A percentile compares a stretch with the other conserved stretches of the same genome.
phyloP scores from a whole-genome alignment of 2,888 invertebrate species.

The Ormia ochracea region DNA sequence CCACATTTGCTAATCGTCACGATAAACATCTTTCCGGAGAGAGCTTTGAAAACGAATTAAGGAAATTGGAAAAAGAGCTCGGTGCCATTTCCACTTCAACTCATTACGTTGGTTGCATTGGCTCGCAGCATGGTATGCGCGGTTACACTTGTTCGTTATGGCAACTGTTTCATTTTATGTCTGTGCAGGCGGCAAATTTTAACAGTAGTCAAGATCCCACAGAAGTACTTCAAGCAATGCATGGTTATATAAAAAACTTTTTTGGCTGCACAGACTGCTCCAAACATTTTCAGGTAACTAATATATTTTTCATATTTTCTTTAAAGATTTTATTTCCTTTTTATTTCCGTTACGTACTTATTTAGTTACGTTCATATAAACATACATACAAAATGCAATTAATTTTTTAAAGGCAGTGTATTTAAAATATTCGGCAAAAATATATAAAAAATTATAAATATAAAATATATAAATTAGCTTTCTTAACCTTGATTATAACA shows the following conservation, averaged over 20 bases:
- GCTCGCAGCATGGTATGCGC: conserved; percentile 84
- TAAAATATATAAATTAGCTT: not conserved
- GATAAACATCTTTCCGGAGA: conserved; percentile 80
- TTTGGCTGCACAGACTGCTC: conserved; percentile 96
- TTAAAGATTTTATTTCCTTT: not conserved
- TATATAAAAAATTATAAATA: no score
- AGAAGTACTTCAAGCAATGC: conserved; percentile 87
- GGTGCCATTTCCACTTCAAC: conserved; percentile 77
- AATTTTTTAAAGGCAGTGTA: not conserved
- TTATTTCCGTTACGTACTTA: not conserved
- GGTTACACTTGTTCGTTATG: conserved; percentile 97
- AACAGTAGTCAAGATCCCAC: conserved; percentile 79
- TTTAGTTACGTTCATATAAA: not conserved
- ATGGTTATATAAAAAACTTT: conserved; percentile 92
- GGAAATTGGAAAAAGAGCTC: conserved; percentile 79
- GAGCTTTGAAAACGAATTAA: conserved; percentile 79
- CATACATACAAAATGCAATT: not conserved
- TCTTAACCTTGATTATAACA: conserved; percentile 2
- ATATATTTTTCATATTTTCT: not conserved
- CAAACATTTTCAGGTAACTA: conserved; percentile 86
- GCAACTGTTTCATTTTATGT: conserved; percentile 94
- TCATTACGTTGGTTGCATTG: conserved; percentile 88
- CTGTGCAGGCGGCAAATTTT: conserved; percentile 83
- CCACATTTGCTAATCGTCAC: conserved; percentile 78
- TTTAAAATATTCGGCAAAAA: not conserved